Percentiles rank a stretch among this genome's conserved stretches.
phyloP scores from a whole-genome alignment of 2,113 vertebrate species.

The Pimephales promelas region DNA sequence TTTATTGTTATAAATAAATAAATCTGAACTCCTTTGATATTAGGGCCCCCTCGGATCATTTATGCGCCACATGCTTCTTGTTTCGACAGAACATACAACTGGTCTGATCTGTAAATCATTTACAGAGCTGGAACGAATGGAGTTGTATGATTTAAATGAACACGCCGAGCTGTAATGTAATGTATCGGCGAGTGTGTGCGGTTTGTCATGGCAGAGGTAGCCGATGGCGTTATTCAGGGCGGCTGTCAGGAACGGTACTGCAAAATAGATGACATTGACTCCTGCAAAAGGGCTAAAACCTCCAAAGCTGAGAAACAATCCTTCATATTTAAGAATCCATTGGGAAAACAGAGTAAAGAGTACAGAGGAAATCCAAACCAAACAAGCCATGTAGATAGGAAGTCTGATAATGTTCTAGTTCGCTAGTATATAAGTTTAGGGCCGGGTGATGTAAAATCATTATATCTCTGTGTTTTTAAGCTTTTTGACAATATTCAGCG shows the following conservation, averaged over 20 bases:
- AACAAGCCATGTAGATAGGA: background rate
- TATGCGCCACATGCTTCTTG: no score
- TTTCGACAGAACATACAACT: background rate
- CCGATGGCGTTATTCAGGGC: background rate
- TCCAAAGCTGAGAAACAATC: conserved; percentile 13
- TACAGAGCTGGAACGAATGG: background rate
- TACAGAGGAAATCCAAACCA: background rate
- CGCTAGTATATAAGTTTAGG: background rate
- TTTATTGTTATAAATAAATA: background rate
- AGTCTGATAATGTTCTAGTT: background rate
- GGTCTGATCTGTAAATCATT: background rate
- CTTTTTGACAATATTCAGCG: background rate
- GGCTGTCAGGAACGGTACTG: background rate
- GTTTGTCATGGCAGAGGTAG: conserved; percentile 5
- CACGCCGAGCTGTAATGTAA: background rate
- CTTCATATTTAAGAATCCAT: background rate
- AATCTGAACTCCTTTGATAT: background rate
- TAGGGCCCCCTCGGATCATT: no score
- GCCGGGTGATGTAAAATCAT: background rate
- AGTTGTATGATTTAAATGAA: background rate
- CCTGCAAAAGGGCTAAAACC: conserved; percentile 3
- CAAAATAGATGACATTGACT: background rate
- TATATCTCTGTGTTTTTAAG: background rate
- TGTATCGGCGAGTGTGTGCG: background rate
- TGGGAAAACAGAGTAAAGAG: background rate